A percentile compares a stretch with the other conserved stretches of the same genome.
These are phyloP conservation scores for Pinctada fucata DNA, from an alignment of 2,888 invertebrate genomes.

Conservation along the genomic window DNA sequence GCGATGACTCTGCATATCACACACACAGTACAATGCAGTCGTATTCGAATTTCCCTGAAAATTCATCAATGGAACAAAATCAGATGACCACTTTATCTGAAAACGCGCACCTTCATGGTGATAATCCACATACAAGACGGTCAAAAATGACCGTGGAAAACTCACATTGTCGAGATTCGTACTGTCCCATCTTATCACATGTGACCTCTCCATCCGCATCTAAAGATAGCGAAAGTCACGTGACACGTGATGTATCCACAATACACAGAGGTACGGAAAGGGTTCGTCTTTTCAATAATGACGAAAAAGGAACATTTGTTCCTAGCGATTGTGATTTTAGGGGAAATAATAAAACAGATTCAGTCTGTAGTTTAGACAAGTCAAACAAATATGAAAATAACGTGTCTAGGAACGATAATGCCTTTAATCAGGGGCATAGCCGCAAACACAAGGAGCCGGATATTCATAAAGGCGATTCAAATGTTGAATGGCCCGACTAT, in stretches of 20 bases:
- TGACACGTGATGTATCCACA: not conserved
- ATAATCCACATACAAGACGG: not conserved
- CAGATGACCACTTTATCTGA: not conserved
- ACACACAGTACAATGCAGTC: not conserved
- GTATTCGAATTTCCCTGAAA: constrained; percentile 1
- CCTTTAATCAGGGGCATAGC: not conserved
- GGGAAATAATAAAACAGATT: not conserved
- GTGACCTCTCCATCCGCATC: not conserved
- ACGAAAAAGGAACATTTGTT: not conserved
- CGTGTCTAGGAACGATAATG: constrained; percentile 3
- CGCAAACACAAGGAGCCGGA: not conserved
- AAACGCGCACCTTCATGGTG: constrained; percentile 1
- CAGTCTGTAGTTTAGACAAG: not conserved
- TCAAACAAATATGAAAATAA: not conserved
- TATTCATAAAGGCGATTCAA: not conserved
- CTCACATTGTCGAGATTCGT: not conserved
- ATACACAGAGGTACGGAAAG: not conserved
- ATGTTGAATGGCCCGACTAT: not conserved
- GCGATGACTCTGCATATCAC: too few species aligned
- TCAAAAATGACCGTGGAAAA: not conserved
- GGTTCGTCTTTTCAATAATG: not conserved
- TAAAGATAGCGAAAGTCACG: constrained; percentile 1
- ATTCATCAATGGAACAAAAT: not conserved
- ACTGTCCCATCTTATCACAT: not conserved
- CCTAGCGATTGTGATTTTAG: not conserved